Evolutionary conservation across 2,888 invertebrate species (phyloP).

Genomic region (Morpho deidamia): DNA sequence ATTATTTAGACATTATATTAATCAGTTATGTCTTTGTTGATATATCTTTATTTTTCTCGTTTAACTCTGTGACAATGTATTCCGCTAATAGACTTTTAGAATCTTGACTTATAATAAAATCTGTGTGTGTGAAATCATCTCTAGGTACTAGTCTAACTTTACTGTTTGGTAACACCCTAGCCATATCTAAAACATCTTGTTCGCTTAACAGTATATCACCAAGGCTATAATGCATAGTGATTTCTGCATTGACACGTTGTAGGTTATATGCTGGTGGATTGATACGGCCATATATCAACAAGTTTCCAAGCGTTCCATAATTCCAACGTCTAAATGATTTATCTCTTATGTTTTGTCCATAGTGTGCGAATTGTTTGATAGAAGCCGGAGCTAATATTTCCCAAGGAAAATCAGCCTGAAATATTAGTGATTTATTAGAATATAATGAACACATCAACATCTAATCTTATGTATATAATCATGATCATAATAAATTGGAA

Average conservation of each 20-base stretch:
- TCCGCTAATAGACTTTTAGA: conserved; percentile 26
- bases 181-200: conserved; percentile 30
- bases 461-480: no score
- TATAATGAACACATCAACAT: no score
- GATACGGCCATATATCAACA: conserved; percentile 34
- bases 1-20: not conserved
- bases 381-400: conserved; percentile 38
- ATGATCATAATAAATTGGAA: no score
- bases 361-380: conserved; percentile 55
- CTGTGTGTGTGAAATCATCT: conserved; percentile 27
- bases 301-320: conserved; percentile 37
- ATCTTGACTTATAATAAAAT: conserved; percentile 27
- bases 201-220: conserved; percentile 29
- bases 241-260: conserved; percentile 21
- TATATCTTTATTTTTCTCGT: conserved; percentile 5
- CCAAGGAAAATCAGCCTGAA: not conserved
- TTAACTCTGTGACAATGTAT: conserved; percentile 25
- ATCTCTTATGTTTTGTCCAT: conserved; percentile 54
- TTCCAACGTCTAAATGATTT: conserved; percentile 47
- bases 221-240: conserved; percentile 29
- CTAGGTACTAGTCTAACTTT: conserved; percentile 24
- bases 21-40: not conserved
- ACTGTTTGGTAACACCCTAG: conserved; percentile 23
- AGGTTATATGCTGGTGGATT: conserved; percentile 45
- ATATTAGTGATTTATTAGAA: not conserved